Evolutionary conservation across 2,113 vertebrate species (phyloP).

Genomic region (Eptatretus burgeri): DNA sequence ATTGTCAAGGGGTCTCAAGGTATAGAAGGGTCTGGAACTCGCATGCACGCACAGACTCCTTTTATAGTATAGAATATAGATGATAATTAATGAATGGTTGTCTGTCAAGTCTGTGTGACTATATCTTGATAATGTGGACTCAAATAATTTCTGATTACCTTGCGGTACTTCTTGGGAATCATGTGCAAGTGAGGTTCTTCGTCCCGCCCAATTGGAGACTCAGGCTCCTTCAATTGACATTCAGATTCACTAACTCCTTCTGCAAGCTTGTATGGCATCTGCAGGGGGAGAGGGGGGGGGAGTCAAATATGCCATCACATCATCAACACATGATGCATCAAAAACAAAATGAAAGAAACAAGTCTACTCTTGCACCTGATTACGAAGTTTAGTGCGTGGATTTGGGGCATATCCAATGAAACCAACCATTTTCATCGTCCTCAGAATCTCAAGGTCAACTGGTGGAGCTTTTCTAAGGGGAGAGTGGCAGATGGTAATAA

Average conservation of each 20-base stretch:
- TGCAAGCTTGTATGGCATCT: conserved; percentile 83
- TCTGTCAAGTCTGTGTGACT: no score
- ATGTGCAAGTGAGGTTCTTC: conserved; percentile 76
- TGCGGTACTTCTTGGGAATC: conserved; percentile 87
- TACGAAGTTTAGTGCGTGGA: conserved; percentile 55
- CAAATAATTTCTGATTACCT: conserved; percentile 25
- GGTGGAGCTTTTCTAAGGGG: conserved; percentile 41
- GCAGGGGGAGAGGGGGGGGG: conserved; percentile 3
- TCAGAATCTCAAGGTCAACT: conserved; percentile 65
- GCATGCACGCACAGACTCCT: no score
- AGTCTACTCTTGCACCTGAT: conserved; percentile 26
- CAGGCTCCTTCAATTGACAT: conserved; percentile 63
- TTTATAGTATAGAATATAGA: no score
- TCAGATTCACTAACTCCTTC: conserved; percentile 64
- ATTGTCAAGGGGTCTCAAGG: no score
- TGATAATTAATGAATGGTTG: no score
- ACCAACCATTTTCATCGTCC: conserved; percentile 87
- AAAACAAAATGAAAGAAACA: not conserved
- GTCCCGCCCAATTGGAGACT: conserved; percentile 64
- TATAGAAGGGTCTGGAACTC: no score
- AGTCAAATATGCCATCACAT: not conserved
- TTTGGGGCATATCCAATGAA: conserved; percentile 92
- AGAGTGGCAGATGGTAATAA: not conserved
- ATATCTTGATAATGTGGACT: no score
- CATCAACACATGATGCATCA: not conserved